Base-by-base conservation (phyloP, 2,888 invertebrate genomes). In the Sphinx pinastri region DNA sequence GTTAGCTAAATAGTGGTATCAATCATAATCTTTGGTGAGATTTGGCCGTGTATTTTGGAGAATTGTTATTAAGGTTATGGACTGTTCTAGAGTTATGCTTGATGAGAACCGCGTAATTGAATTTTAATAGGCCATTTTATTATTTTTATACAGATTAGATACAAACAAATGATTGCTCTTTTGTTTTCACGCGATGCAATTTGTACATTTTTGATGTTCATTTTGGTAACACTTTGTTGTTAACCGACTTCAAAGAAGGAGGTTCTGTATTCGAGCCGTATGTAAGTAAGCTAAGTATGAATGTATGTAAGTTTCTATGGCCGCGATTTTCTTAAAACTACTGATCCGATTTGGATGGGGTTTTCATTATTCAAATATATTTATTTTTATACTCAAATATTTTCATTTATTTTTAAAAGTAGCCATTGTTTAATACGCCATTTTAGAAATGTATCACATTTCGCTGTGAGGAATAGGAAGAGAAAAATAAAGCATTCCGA, bases 1-100 rank as follows among this genome's bases (percentile, higher is more conserved):
- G 88, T 88, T 90, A 89, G 75, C 84, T 84, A 86, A 88, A 87
- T 88, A 85, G 84, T 84, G 77, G 81, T 84, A 89, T 90, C 86
- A 89, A 89, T 89, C 89, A 88, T 87, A 87, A 88, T 89, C 82
- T 85, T 83, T 83, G 81, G 78, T 80, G 79, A 80, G 84, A 85
- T 87, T 87, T 84, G 82, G 82, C 79, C 80, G 79, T 82, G 82
- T 83, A 84, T 85, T 85, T 85, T 79, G 80, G 85, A 84, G 83
- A 79, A 83, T 84, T 81, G 83, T 86, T 87, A 89, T 88, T 87
- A 88, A 78, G 79, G 81, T 81, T 82, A 82, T 81, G 80, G 78
- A 79, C 79, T 72, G 78, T 75, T 71, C 57, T 69, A 75, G 71
- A 74, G 77, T 75, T 79, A 78, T 74, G 76, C 71, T 75, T 79